Evolutionary conservation across 1,140 invertebrate species (phyloP), one percentile per base, ranked within the genome.

Genomic region (Conopomorpha cramerella): DNA sequence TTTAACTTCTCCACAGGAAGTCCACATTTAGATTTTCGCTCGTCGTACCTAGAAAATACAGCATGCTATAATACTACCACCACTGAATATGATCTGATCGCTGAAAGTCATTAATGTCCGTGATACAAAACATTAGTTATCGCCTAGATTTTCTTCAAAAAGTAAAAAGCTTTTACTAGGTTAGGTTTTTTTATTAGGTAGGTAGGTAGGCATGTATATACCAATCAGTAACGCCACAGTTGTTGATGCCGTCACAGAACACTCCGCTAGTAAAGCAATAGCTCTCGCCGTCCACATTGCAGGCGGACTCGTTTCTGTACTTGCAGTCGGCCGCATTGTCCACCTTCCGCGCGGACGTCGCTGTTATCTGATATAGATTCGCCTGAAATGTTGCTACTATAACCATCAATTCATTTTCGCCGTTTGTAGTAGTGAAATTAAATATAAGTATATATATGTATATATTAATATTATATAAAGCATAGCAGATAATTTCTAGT

Each of bases 241-340:
- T 71, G 16, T 63, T 61, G 33, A 74, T 67, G 8, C 68, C 68
- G 13, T 74, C 70, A 32, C 70, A 74, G 0, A 67, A 64, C 0
- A 71, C 66, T 1, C 66, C 66, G 15, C 46, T 65, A 8, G 66
- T 74, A 34, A 71, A 65, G 19, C 70, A 74, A 34, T 45, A 71
- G 8, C 55, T 14, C 0, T 41, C 15, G 0, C 34, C 23, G 0
- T 47, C 38, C 3, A 63, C 46, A 0, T 30, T 43, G 23, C 70
- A 74, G 3, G 47, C 30, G 0, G 58, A 62, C 34, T 71, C 70
- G 32, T 74, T 74, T 7, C 41, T 41, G 0, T 6, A 19, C 8
- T 33, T 29, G 34, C 66, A 68, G 0, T 41, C 51, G 1, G 1
- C 23, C 0, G 1, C 0, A 0, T 17, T 8, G 6, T n/a, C 12